phyloP scores from a whole-genome alignment of 2,113 vertebrate genomes.

The Dinomys branickii region DNA sequence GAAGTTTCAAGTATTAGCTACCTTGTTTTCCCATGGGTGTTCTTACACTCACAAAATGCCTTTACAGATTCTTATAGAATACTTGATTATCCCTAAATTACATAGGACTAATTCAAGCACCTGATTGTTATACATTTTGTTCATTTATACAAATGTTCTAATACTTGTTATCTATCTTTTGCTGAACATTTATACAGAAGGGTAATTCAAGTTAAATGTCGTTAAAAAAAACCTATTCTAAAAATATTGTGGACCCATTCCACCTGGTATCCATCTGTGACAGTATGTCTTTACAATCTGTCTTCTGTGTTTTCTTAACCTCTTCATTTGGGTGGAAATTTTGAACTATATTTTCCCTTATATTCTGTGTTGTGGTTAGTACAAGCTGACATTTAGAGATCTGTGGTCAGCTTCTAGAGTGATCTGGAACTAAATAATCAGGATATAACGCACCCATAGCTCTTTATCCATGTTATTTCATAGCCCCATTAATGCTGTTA shows the following conservation, averaged over 20 bases:
- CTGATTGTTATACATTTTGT: conserved; percentile 72
- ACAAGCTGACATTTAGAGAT: conserved; percentile 80
- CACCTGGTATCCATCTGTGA: conserved; percentile 89
- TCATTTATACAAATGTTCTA: conserved; percentile 71
- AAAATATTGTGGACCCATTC: conserved; percentile 84
- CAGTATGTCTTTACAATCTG: conserved; percentile 84
- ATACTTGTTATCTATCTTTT: conserved; percentile 83
- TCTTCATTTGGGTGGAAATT: conserved; percentile 89
- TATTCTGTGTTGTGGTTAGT: conserved; percentile 76
- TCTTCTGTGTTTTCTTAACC: conserved; percentile 88
- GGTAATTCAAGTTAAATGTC: conserved; percentile 82
- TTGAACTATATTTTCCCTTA: conserved; percentile 78
- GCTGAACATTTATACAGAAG: conserved; percentile 81
- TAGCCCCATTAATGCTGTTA: neutral
- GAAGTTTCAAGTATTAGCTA: conserved; percentile 33
- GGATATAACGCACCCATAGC: neutral
- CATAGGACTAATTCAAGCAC: conserved; percentile 58
- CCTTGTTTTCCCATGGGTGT: conserved; percentile 56
- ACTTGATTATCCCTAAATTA: conserved; percentile 77
- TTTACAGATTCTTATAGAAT: conserved; percentile 58
- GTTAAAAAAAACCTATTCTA: conserved; percentile 84
- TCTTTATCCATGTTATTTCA: neutral
- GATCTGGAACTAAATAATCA: conserved; percentile 24
- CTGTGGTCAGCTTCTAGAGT: neutral
- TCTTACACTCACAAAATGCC: conserved; percentile 65